Evolutionary conservation across 2,113 vertebrate genomes (phyloP), one percentile per base, ranked within the genome.

Genomic region (Genyomyrus donnyi): DNA sequence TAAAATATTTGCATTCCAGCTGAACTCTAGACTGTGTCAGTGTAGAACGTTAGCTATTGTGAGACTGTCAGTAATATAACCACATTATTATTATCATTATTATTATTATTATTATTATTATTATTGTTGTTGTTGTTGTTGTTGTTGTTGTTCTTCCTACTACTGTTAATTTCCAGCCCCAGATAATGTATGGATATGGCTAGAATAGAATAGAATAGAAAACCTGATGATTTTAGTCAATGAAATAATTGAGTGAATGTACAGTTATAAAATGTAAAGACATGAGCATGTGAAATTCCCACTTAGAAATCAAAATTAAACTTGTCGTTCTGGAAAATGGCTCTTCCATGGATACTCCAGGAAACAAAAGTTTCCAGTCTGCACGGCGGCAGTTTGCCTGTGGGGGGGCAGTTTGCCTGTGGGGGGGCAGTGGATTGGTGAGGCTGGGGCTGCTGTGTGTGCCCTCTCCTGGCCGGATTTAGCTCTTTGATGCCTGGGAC

Each of bases 401-500:
- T 0, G 15, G 31, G 10, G 62, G 66, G 66, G n/a, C 35, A 35
- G 35, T 35, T 35, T 35, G 35, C 35, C 35, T 35, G 35, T 7
- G 27, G 27, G 7, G 66, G 66, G 66, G 27, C 70, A 77, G 70
- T 77, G 13, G 27, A 39, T 77, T 5, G 5, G 74, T 8, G 15
- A 19, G 5, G 17, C 31, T 42, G 31, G 1, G 5, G 87, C 21
- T 62, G 35, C 8, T 46, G 87, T 88, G 39, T 87, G 70, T 80
- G 35, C 74, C 74, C 74, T 8, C 95, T 93, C 92, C 93, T 92
- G 91, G 93, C 94, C 94, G 95, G 95, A 94, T 94, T 94, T 93
- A 35, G 93, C 93, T 94, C 95, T 93, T 94, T 95, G 92, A 93
- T 91, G 93, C 94, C 94, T 95, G 94, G 95, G 95, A 95, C 93